Percentiles rank a stretch among this genome's conserved stretches.
These are phyloP conservation scores for Schizopygopsis malacanthus DNA, from an alignment of 2,797 vertebrate species.

Conservation along the genomic window DNA sequence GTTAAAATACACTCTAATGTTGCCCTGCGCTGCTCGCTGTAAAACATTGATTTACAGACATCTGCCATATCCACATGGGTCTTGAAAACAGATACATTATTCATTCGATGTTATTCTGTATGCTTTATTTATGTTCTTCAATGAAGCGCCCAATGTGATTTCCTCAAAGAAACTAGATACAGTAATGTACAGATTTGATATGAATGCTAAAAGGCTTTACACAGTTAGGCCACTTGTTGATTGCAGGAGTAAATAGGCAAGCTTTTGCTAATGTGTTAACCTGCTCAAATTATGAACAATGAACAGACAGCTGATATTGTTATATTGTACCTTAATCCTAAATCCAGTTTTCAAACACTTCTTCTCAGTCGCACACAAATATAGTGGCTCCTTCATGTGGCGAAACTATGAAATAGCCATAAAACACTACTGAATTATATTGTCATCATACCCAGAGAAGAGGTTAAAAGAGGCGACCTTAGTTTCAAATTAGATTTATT, in stretches of 20 bases:
- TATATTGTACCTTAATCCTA: neutral
- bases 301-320: neutral
- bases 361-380: neutral
- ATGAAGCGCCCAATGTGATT: neutral
- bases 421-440: neutral
- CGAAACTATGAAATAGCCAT: neutral
- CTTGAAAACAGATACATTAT: slow-evolving; percentile 30
- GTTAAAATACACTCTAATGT: slow-evolving; percentile 30
- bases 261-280: neutral
- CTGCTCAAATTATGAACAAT: neutral
- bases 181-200: neutral
- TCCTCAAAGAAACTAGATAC: neutral
- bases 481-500: neutral
- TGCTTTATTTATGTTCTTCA: slow-evolving; percentile 41
- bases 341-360: neutral
- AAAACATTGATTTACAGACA: slow-evolving; percentile 42
- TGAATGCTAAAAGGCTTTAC: neutral
- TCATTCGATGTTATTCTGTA: slow-evolving; percentile 24
- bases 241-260: neutral
- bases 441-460: neutral
- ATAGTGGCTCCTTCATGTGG: slow-evolving; percentile 40
- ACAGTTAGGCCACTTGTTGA: neutral
- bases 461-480: neutral
- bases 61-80: slow-evolving; percentile 41
- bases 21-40: slow-evolving; percentile 25